phyloP scores from a whole-genome alignment of 2,113 vertebrate species.

The Sylvilagus bachmani region DNA sequence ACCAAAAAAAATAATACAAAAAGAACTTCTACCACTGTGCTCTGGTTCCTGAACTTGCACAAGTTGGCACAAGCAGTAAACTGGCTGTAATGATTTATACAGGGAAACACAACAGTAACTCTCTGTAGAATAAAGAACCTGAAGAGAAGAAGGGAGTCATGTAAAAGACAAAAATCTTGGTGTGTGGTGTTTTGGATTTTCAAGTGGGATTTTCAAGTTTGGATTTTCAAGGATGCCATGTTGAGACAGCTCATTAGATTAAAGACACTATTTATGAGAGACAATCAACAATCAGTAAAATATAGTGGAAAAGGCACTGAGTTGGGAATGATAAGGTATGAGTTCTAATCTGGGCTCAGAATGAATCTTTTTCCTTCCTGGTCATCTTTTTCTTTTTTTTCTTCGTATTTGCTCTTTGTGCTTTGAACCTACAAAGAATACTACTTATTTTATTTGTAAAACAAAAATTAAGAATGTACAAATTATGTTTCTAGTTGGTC shows the following conservation, averaged over 20 bases:
- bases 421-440: not conserved
- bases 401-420: not conserved
- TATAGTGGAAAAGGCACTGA: not conserved
- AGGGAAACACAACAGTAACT: not conserved
- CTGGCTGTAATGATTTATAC: not conserved
- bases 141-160: not conserved
- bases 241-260: not conserved
- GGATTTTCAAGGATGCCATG: not conserved
- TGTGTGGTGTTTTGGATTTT: not conserved
- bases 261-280: not conserved
- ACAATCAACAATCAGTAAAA: not conserved
- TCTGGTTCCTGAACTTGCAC: not conserved
- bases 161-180: not conserved
- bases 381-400: too few relatives aligned
- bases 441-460: constrained; percentile 16
- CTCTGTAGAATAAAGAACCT: not conserved
- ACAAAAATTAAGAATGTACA: not conserved
- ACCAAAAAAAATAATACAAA: not conserved
- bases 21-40: not conserved
- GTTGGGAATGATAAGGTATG: not conserved
- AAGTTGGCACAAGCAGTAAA: not conserved
- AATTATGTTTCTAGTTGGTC: not conserved
- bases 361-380: not conserved
- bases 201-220: not conserved
- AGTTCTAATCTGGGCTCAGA: not conserved